A percentile compares a stretch with the other conserved stretches of the same genome.
phyloP scores from a whole-genome alignment of 2,888 invertebrate genomes.

The Apamea crenata region DNA sequence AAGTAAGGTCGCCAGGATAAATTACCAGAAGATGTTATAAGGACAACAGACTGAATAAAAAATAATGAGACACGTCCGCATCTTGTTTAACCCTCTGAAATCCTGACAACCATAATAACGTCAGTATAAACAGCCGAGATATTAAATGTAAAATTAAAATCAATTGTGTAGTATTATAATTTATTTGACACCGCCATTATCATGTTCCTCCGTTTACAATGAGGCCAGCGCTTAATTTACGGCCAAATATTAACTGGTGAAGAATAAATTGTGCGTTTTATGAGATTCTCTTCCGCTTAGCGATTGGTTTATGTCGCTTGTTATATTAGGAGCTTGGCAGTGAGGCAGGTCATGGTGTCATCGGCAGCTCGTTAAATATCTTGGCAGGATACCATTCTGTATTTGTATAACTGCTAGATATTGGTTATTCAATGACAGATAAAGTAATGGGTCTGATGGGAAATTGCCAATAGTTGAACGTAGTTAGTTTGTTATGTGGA shows the following conservation, averaged over 20 bases:
- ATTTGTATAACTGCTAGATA: not conserved
- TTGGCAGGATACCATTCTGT: constrained; percentile 7
- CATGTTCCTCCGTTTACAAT: constrained; percentile 33
- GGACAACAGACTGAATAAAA: not conserved
- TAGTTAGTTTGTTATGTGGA: not conserved
- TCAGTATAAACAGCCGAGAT: constrained; percentile 13
- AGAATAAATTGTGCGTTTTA: constrained; percentile 56
- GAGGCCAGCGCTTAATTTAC: constrained; percentile 54
- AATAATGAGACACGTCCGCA: not conserved
- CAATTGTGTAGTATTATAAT: constrained; percentile 59
- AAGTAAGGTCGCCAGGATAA: not conserved
- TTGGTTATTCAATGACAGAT: not conserved
- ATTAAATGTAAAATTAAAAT: constrained; percentile 60
- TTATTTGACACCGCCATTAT: constrained; percentile 54
- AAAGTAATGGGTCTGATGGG: not conserved
- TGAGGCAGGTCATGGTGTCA: constrained; percentile 52
- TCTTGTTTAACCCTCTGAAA: not conserved
- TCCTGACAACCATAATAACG: constrained; percentile 5
- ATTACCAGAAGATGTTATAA: not conserved
- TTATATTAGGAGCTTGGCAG: constrained; percentile 34
- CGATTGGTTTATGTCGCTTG: constrained; percentile 27
- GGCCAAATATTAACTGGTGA: constrained; percentile 47
- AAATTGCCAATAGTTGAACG: not conserved
- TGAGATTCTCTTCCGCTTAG: constrained; percentile 48
- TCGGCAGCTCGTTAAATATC: constrained; percentile 5